Evolutionary conservation across 1,140 invertebrate species (phyloP).

Genomic region (Acyrthosiphon pisum): DNA sequence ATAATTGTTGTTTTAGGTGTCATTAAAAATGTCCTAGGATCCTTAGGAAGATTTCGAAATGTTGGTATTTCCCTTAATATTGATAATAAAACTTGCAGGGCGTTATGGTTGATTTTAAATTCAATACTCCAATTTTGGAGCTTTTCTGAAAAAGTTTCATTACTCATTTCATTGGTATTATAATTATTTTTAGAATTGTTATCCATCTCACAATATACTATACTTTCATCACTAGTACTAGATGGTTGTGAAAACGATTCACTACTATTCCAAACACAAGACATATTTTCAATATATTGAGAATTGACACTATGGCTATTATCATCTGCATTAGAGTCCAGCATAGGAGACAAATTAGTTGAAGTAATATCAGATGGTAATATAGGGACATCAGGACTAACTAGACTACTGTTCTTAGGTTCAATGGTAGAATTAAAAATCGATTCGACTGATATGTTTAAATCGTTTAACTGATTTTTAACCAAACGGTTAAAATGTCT

Average conservation of each 20-base stretch:
- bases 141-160: background rate
- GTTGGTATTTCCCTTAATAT: background rate
- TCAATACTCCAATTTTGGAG: background rate
- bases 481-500: too few relatives aligned
- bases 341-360: too few relatives aligned
- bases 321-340: too few relatives aligned
- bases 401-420: too few relatives aligned
- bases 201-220: background rate
- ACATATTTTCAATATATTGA: too few relatives aligned
- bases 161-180: background rate
- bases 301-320: too few relatives aligned
- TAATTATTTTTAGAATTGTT: background rate
- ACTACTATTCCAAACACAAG: too few relatives aligned
- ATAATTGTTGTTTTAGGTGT: background rate
- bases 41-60: background rate
- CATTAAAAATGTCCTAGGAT: conserved; percentile 2
- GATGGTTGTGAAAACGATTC: background rate
- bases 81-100: background rate
- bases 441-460: too few relatives aligned
- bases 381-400: too few relatives aligned
- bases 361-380: too few relatives aligned
- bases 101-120: conserved; percentile 14
- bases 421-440: too few relatives aligned
- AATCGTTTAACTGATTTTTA: too few relatives aligned
- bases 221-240: background rate